Base-by-base conservation (phyloP, 2,797 vertebrate species). In the Apogon talboti region DNA sequence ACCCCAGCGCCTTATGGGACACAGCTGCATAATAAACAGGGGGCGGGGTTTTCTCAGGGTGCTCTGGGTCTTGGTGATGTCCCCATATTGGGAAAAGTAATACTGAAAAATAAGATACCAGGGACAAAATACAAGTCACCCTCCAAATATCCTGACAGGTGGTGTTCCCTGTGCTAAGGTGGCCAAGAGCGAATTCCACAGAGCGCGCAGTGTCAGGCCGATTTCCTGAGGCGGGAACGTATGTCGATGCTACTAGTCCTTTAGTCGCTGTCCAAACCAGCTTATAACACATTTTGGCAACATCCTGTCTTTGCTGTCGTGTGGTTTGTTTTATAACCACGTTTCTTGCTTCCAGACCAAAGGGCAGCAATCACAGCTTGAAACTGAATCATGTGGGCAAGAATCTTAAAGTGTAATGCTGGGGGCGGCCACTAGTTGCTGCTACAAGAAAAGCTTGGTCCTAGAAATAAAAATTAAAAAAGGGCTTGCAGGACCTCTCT, bases 21-120 rank as follows among this genome's bases (percentile, higher is more conserved):
- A 43, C 87, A 81, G 81, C 85, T 85, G 85, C 56, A 38, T 15
- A 48, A 71, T 56, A 65, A 51, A 68, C 66, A 18, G 13, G 14
- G 55, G 74, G 67, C 21, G 2, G 41, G 35, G 40, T 68, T 82
- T 85, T 89, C 79, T 79, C 74, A 21, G 64, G 74, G 59, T 15
- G n/a, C 49, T 19, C 15, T 37, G 37, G 54, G 49, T 40, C 21
- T 21, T 15, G 46, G 62, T 81, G 47, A 82, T 66, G 63, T 84
- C 50, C 28, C 44, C 16, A 68, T 38, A 42, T 16, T 47, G 50
- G 4, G 15, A 54, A 49, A 51, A 74, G 66, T 18, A 50, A 48
- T 52, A 40, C 21, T 52, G 33, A 77, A 63, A 50, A 44, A 49
- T 45, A 78, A 48, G 46, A 55, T 42, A 28, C 74, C 30, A 10